Percentiles rank a stretch among this genome's conserved stretches.
Evolutionary conservation across 2,888 invertebrate genomes (phyloP).

Genomic region (Stenodema calcarata): DNA sequence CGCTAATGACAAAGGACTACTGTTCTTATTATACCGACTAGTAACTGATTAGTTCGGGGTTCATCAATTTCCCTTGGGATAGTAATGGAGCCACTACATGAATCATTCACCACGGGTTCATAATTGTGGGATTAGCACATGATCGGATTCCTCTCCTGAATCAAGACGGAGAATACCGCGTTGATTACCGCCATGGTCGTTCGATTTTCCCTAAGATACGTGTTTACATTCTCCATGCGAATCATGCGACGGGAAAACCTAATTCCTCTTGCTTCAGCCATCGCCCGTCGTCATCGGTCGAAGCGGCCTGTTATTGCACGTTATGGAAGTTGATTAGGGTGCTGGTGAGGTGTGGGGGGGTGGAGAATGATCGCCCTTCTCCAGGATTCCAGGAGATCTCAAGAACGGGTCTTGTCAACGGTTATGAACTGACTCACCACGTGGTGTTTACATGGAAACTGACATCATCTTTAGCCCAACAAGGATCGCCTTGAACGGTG

Average conservation of each 20-base stretch:
- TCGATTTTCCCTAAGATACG: background rate
- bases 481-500: background rate
- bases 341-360: background rate
- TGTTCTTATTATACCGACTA: no score
- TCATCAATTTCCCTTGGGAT: no score
- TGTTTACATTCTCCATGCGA: background rate
- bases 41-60: no score
- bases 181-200: background rate
- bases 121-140: background rate
- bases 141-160: background rate
- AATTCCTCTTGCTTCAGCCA: no score
- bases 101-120: no score
- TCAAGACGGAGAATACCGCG: background rate
- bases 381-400: background rate
- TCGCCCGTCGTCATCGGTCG: no score
- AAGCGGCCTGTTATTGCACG: background rate
- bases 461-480: conserved; percentile 13
- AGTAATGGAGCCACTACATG: no score
- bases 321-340: background rate
- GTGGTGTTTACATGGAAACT: conserved; percentile 16
- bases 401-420: background rate
- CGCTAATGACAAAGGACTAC: no score
- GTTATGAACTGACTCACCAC: background rate
- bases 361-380: background rate
- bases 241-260: background rate